Conservation (phyloP, 2,797 vertebrate species). For the Mormyrops boulengeri region DNA sequence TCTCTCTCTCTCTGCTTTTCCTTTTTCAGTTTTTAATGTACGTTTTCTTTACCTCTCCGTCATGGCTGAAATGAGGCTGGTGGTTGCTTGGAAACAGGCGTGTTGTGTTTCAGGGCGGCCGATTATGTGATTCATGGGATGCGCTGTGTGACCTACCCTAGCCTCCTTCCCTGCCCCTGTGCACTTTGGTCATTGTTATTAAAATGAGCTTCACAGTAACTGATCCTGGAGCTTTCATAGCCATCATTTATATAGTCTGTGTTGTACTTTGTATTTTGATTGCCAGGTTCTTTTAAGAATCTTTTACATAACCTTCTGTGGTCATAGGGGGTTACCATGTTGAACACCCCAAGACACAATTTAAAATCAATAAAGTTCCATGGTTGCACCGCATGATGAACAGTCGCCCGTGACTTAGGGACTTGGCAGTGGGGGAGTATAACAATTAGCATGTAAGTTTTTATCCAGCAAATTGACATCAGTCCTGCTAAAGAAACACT, state of each 20-base stretch:
- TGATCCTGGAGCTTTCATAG: not conserved
- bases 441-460: not conserved
- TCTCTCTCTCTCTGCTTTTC: not conserved
- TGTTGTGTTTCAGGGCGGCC: not conserved
- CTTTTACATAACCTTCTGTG: not conserved
- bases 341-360: not conserved
- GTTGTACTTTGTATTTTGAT: not conserved
- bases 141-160: not conserved
- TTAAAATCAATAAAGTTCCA: not conserved
- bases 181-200: not conserved
- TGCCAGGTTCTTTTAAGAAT: not conserved
- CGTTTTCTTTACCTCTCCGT: not conserved
- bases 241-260: not conserved
- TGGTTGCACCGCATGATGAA: not conserved
- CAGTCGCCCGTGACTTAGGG: not conserved
- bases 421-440: not conserved
- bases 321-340: not conserved
- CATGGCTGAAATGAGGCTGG: not conserved
- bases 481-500: slow-evolving; percentile 52
- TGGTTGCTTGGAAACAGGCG: slow-evolving; percentile 14
- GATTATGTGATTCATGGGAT: not conserved
- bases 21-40: not conserved
- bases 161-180: not conserved
- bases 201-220: not conserved
- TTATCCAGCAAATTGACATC: not conserved